These are phyloP conservation scores for Tragelaphus strepsiceros DNA, from an alignment of 2,113 vertebrate genomes.

Conservation along the genomic window DNA sequence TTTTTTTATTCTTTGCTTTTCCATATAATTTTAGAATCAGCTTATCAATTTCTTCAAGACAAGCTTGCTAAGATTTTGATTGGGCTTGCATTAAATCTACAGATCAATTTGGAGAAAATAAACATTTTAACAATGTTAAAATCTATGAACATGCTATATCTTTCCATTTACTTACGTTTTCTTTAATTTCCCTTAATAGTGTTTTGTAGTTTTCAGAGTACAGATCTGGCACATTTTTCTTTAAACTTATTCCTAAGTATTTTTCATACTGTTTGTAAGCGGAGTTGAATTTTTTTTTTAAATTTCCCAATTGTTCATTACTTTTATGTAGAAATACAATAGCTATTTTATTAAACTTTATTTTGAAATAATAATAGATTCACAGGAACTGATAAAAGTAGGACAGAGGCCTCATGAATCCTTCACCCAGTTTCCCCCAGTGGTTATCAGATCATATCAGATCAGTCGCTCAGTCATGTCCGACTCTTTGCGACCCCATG, in stretches of 20 bases:
- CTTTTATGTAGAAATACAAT: background rate
- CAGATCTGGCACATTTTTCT: background rate
- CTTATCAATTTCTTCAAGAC: background rate
- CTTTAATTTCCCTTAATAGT: constrained; percentile 3
- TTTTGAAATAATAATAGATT: background rate
- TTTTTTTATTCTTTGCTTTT: background rate
- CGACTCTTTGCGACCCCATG: too few species aligned
- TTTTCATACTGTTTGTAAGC: background rate
- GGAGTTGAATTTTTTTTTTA: background rate
- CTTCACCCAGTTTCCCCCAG: background rate
- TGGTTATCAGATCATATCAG: background rate
- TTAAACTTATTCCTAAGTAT: background rate
- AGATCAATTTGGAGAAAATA: background rate
- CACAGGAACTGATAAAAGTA: background rate
- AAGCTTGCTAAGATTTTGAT: background rate
- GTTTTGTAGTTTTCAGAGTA: background rate
- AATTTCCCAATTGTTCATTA: background rate
- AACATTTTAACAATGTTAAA: background rate
- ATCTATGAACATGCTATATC: background rate
- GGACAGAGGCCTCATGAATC: background rate
- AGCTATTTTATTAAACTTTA: background rate
- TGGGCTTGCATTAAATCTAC: background rate
- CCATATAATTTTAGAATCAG: constrained; percentile 15
- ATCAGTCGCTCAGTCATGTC: too few species aligned
- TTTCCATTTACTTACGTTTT: background rate